These are phyloP conservation scores for Centropus unirufus DNA, from an alignment of 2,113 vertebrate species.

Conservation along the genomic window DNA sequence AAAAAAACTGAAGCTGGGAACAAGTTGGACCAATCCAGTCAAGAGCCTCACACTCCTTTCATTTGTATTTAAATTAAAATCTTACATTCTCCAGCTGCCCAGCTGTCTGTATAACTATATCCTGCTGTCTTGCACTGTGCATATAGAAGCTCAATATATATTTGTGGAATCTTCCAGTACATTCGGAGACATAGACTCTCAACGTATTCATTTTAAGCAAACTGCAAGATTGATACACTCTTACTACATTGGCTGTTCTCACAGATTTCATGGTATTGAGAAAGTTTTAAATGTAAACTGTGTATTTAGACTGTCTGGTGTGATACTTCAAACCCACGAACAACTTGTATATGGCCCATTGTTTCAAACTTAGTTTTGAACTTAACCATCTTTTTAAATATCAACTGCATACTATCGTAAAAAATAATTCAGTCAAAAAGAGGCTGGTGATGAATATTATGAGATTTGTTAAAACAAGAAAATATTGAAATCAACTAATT, in stretches of 20 bases:
- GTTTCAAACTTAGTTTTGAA: too few species aligned
- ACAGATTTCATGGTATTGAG: background rate
- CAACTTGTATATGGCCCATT: too few species aligned
- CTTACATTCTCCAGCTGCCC: background rate
- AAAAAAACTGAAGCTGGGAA: background rate
- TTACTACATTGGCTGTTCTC: background rate
- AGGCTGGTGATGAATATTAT: too few species aligned
- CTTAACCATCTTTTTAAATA: too few species aligned
- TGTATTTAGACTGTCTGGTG: background rate
- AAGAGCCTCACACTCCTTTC: background rate
- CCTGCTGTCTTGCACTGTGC: background rate
- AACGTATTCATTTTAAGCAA: background rate
- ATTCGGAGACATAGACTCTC: background rate
- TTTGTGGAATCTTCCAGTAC: background rate
- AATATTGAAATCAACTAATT: too few species aligned
- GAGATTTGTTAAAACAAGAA: too few species aligned
- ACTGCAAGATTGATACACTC: background rate
- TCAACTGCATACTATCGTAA: too few species aligned
- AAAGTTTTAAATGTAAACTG: constrained; percentile 6
- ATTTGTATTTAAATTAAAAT: background rate
- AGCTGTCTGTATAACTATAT: background rate
- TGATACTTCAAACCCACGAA: too few species aligned
- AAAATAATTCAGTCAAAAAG: too few species aligned
- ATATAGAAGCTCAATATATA: background rate
- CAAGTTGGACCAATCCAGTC: background rate